Conservation (phyloP, 2,113 vertebrate genomes). For the Anolis sagrei region DNA sequence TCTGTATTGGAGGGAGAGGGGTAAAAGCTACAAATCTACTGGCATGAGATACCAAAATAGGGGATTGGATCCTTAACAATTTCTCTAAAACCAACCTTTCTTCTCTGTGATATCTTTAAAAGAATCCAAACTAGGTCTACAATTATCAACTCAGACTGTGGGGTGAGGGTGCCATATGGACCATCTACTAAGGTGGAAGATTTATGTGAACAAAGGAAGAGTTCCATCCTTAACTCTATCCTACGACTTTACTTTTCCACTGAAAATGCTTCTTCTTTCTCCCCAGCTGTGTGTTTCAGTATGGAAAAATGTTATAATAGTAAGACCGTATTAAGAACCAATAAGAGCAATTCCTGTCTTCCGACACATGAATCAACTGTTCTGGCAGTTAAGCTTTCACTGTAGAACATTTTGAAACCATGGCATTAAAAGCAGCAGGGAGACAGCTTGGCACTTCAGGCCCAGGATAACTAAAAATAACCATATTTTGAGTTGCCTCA, state of each 20-base stretch:
- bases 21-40: not conserved
- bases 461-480: constrained; percentile 11
- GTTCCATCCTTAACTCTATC: not conserved
- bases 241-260: not conserved
- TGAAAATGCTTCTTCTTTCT: not conserved
- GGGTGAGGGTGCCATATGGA: not conserved
- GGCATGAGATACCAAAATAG: not conserved
- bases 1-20: not conserved
- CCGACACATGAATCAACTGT: constrained; percentile 16
- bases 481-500: constrained; percentile 9
- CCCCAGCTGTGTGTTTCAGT: not conserved
- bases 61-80: not conserved
- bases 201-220: too few relatives aligned
- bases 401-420: constrained; percentile 18
- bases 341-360: not conserved
- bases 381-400: not conserved
- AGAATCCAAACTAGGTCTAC: not conserved
- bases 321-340: not conserved
- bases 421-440: constrained; percentile 12
- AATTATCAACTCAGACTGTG: not conserved
- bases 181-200: not conserved
- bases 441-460: constrained; percentile 11
- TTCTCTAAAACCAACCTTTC: not conserved
- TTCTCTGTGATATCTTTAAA: not conserved
- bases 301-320: not conserved